A percentile compares a stretch with the other conserved stretches of the same genome.
These are phyloP conservation scores for Sclerodermus sp. DNA, from an alignment of 2,888 invertebrate species.

Conservation along the genomic window DNA sequence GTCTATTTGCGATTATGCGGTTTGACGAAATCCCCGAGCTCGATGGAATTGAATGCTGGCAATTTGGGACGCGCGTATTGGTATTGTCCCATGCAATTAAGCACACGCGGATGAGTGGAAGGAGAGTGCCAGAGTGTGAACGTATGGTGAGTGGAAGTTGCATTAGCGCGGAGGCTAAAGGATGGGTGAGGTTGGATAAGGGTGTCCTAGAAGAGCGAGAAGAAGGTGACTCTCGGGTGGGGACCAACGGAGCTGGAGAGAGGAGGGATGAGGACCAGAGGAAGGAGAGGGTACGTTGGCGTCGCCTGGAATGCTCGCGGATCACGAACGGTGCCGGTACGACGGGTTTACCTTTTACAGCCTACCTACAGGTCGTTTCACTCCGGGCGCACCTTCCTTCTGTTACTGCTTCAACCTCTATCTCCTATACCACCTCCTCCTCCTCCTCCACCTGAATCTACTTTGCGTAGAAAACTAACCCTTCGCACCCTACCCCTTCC, in stretches of 20 bases:
- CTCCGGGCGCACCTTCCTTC: slow-evolving; percentile 33
- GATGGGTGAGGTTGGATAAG: background rate
- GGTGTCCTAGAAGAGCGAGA: background rate
- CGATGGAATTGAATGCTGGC: no score
- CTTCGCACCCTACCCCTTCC: no score
- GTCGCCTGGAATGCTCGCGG: slow-evolving; percentile 38
- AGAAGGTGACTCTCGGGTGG: background rate
- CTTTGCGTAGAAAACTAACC: no score
- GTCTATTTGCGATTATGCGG: no score
- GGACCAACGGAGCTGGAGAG: slow-evolving; percentile 4
- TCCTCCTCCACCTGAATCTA: slow-evolving; percentile 15
- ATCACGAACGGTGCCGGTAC: slow-evolving; percentile 35
- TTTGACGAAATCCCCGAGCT: no score
- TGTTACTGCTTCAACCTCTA: slow-evolving; percentile 13
- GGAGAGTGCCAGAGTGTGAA: no score
- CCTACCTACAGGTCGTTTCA: slow-evolving; percentile 47
- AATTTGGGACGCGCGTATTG: no score
- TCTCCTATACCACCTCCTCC: slow-evolving; percentile 7
- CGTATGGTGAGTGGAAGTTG: no score
- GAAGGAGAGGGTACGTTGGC: slow-evolving; percentile 22
- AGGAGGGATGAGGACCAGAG: background rate
- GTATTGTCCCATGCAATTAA: no score
- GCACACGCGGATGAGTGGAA: no score
- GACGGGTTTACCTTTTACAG: slow-evolving; percentile 29
- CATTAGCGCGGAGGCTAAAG: background rate